These are phyloP conservation scores for Artemia sinica DNA, from an alignment of 2,888 invertebrate genomes.

Conservation along the genomic window DNA sequence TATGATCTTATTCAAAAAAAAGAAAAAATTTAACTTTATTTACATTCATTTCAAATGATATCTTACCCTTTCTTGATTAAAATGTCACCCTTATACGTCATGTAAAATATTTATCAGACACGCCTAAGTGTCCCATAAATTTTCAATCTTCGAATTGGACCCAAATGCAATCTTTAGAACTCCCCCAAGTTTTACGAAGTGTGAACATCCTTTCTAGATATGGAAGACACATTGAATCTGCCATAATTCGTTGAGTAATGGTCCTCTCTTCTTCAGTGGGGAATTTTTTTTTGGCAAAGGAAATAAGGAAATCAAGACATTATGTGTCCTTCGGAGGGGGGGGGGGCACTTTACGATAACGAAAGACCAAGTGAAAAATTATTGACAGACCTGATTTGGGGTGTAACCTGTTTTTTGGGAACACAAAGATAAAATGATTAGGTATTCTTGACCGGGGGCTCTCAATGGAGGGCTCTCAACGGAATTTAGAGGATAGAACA, in stretches of 20 bases:
- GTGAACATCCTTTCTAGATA: conserved; percentile 13
- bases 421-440: too few relatives aligned
- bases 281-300: too few relatives aligned
- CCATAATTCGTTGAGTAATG: conserved; percentile 12
- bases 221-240: not conserved
- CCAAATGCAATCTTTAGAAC: not conserved
- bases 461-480: too few relatives aligned
- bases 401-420: too few relatives aligned
- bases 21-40: not conserved
- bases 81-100: not conserved
- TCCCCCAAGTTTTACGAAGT: conserved; percentile 1
- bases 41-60: not conserved
- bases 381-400: too few relatives aligned
- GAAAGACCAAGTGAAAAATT: too few relatives aligned
- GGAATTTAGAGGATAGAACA: too few relatives aligned
- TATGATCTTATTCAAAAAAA: too few relatives aligned
- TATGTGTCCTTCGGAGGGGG: too few relatives aligned
- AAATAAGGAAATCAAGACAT: too few relatives aligned
- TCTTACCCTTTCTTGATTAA: not conserved
- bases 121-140: not conserved
- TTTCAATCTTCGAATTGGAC: not conserved
- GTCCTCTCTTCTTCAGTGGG: conserved; percentile 2
- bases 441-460: too few relatives aligned
- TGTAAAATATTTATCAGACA: not conserved
- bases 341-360: too few relatives aligned